These are phyloP conservation scores for Lethocerus indicus DNA, from an alignment of 1,140 invertebrate species.

Conservation along the genomic window DNA sequence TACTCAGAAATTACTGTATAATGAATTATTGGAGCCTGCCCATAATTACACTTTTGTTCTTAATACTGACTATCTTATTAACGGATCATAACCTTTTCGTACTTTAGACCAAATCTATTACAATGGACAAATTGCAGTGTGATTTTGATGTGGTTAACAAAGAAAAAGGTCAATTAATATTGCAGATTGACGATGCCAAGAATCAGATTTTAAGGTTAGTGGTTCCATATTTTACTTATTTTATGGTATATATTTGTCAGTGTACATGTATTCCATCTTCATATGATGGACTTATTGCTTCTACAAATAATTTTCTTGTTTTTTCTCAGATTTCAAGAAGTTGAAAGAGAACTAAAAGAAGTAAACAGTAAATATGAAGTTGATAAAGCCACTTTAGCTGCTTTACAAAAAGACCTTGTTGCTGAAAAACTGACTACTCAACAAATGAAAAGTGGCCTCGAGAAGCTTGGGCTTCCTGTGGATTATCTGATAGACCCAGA, in stretches of 20 bases:
- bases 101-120: conserved; percentile 32
- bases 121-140: conserved; percentile 35
- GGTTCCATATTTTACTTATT: too few relatives aligned
- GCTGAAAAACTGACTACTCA: conserved; percentile 50
- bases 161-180: conserved; percentile 39
- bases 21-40: too few relatives aligned
- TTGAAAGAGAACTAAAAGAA: conserved; percentile 71
- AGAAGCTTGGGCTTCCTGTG: conserved; percentile 52
- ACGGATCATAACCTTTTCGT: background rate
- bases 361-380: conserved; percentile 61
- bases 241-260: too few relatives aligned
- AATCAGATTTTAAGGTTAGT: conserved; percentile 31
- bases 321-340: conserved; percentile 43
- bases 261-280: too few relatives aligned
- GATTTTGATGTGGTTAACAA: conserved; percentile 37
- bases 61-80: background rate
- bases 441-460: conserved; percentile 38
- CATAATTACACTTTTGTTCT: background rate
- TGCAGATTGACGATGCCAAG: conserved; percentile 39
- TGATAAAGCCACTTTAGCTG: conserved; percentile 68
- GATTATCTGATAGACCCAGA: conserved; percentile 26
- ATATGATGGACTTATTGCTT: too few relatives aligned
- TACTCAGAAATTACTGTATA: too few relatives aligned
- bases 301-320: conserved; percentile 1
- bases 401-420: conserved; percentile 72